A percentile compares a stretch with the other conserved stretches of the same genome.
Conservation (phyloP, 1,140 invertebrate species). For the Nylanderia fulva region DNA sequence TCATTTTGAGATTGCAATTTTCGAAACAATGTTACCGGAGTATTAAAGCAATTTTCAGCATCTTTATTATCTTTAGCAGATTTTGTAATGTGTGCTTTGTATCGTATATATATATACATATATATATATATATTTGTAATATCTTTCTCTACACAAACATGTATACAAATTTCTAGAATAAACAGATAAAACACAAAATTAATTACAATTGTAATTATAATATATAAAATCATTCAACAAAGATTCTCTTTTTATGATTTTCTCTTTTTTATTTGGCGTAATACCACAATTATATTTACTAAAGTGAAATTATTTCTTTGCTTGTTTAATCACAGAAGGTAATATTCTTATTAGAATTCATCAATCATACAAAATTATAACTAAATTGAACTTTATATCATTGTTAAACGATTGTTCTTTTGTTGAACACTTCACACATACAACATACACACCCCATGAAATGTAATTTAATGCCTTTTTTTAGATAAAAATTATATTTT, state of each 20-base stretch:
- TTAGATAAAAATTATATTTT: slow-evolving; percentile 16
- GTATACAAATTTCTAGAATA: slow-evolving; percentile 63
- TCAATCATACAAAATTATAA: too few species aligned
- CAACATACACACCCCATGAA: not conserved
- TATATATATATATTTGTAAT: slow-evolving; percentile 57
- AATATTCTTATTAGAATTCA: too few species aligned
- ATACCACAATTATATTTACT: not conserved
- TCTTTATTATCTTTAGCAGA: slow-evolving; percentile 59
- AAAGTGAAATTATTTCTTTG: too few species aligned
- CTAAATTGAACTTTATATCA: too few species aligned
- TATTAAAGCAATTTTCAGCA: slow-evolving; percentile 61
- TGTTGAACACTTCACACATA: too few species aligned
- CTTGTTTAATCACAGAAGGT: too few species aligned
- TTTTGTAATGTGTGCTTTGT: slow-evolving; percentile 33
- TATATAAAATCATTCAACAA: not conserved
- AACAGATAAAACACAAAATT: slow-evolving; percentile 41
- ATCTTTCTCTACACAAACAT: slow-evolving; percentile 61
- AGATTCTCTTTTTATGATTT: too few species aligned
- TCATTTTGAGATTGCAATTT: slow-evolving; percentile 41
- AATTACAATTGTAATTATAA: not conserved
- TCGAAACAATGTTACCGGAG: slow-evolving; percentile 40
- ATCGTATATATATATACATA: slow-evolving; percentile 20
- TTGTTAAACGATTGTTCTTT: too few species aligned
- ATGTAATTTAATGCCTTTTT: not conserved
- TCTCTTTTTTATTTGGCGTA: not conserved